Evolutionary conservation across 2,888 invertebrate species (phyloP).

Genomic region (Plebejus anna): DNA sequence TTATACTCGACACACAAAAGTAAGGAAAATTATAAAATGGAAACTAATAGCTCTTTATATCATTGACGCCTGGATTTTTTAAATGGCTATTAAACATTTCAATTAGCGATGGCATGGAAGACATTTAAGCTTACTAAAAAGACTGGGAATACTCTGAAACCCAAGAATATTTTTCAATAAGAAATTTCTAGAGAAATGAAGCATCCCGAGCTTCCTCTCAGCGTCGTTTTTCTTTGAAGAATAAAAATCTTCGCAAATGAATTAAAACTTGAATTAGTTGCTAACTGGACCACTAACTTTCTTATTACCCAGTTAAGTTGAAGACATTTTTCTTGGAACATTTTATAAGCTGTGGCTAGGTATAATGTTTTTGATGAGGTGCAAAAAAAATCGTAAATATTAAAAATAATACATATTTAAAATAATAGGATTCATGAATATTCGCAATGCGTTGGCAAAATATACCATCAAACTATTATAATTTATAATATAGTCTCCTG

Average conservation of each 20-base stretch:
- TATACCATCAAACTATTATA: too few relatives aligned
- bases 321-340: background rate
- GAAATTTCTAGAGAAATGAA: background rate
- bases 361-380: background rate
- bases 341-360: background rate
- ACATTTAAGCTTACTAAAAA: background rate
- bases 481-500: too few relatives aligned
- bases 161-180: background rate
- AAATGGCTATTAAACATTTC: background rate
- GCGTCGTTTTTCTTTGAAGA: background rate
- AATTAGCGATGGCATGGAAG: background rate
- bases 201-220: background rate
- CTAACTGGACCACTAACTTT: background rate
- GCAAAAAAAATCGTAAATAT: too few relatives aligned
- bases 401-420: background rate
- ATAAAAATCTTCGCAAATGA: background rate
- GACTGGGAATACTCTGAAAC: background rate
- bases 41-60: too few relatives aligned
- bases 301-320: background rate
- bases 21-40: too few relatives aligned
- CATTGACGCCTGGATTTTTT: background rate
- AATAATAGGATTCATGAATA: too few relatives aligned
- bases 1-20: too few relatives aligned
- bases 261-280: constrained; percentile 1
- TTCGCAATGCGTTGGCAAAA: too few relatives aligned